These are phyloP conservation scores for Bucorvus abyssinicus DNA, from an alignment of 2,797 vertebrate genomes.

Conservation along the genomic window DNA sequence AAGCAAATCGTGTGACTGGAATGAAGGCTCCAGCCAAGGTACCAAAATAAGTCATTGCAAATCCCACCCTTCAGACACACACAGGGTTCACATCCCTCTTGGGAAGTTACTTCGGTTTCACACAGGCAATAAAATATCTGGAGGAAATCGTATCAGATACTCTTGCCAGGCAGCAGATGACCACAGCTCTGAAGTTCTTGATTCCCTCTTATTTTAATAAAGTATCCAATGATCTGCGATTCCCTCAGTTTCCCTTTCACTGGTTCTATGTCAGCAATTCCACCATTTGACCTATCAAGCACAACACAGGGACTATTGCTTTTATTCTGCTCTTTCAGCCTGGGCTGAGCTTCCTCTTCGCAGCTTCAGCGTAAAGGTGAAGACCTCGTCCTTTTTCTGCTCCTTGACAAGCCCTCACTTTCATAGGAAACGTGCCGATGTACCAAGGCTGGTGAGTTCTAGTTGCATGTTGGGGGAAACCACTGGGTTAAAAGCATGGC, in stretches of 20 bases:
- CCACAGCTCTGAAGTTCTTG: neutral
- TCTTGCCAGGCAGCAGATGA: neutral
- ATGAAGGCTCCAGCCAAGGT: conserved; percentile 32
- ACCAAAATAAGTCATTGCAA: conserved; percentile 30
- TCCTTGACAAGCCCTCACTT: neutral
- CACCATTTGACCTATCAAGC: neutral
- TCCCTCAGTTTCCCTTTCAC: neutral
- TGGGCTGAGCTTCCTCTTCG: neutral
- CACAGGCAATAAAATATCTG: conserved; percentile 9
- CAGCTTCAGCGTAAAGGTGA: neutral
- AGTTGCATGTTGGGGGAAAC: neutral
- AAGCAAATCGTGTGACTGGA: conserved; percentile 29
- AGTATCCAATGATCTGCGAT: neutral
- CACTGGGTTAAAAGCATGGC: neutral
- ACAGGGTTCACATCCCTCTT: neutral
- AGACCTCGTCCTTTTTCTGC: neutral
- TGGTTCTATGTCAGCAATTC: neutral
- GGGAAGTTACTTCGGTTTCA: neutral
- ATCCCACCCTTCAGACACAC: conserved; percentile 23
- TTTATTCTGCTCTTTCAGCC: neutral
- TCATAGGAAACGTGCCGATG: neutral
- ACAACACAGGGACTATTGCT: neutral
- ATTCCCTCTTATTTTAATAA: neutral
- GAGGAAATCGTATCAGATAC: neutral
- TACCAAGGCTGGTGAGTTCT: neutral